Evolutionary conservation across 2,888 invertebrate species (phyloP).

Genomic region (Geophilus truncorum): DNA sequence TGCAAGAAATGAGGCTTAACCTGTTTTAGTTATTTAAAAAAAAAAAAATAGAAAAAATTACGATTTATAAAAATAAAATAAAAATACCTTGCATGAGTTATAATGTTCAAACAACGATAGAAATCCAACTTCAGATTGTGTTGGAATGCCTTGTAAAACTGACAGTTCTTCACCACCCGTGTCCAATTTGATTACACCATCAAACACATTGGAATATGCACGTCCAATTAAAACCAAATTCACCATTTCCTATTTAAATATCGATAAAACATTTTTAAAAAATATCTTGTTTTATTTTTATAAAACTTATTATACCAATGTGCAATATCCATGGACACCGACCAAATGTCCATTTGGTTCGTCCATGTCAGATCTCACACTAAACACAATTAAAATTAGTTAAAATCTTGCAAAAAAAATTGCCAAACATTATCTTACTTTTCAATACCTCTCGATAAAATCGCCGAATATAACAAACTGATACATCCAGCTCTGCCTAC

Average conservation of each 20-base stretch:
- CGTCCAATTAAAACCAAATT: slow-evolving; percentile 53
- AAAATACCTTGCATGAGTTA: slow-evolving; percentile 51
- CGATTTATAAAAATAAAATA: background rate
- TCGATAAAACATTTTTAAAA: background rate
- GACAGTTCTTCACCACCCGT: slow-evolving; percentile 30
- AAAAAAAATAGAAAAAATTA: background rate
- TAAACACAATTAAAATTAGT: slow-evolving; percentile 38
- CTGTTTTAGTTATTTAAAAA: background rate
- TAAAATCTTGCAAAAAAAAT: background rate
- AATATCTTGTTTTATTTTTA: background rate
- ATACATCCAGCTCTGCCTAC: slow-evolving; percentile 46
- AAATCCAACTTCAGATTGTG: slow-evolving; percentile 50
- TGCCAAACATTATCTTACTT: slow-evolving; percentile 46
- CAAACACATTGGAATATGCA: slow-evolving; percentile 55
- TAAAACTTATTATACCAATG: slow-evolving; percentile 42
- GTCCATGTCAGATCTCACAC: slow-evolving; percentile 52
- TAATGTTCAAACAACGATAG: slow-evolving; percentile 54
- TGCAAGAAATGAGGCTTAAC: background rate
- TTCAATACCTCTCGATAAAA: slow-evolving; percentile 50
- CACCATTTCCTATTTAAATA: slow-evolving; percentile 49
- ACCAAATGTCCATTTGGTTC: slow-evolving; percentile 50
- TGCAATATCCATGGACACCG: slow-evolving; percentile 53
- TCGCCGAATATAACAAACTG: slow-evolving; percentile 51
- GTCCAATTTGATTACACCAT: slow-evolving; percentile 51
- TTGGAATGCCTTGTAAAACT: slow-evolving; percentile 38